phyloP scores from a whole-genome alignment of 2,888 invertebrate species.

The Linnaemya vulpina region DNA sequence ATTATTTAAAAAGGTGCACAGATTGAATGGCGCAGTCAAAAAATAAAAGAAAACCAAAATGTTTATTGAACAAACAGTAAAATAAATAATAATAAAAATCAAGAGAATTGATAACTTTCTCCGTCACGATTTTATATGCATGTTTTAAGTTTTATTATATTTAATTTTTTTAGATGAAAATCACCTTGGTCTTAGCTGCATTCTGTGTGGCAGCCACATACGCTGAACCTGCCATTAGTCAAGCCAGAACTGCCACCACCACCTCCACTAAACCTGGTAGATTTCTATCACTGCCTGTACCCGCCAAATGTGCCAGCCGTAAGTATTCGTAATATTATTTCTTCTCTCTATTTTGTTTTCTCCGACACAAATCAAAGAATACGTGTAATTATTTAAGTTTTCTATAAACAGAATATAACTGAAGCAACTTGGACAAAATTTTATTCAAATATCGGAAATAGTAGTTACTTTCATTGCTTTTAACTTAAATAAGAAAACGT shows the following conservation, averaged over 20 bases:
- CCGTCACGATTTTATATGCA: not conserved
- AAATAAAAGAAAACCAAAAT: not conserved
- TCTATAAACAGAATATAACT: conserved; percentile 23
- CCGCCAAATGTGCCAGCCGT: conserved; percentile 93
- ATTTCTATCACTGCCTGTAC: conserved; percentile 91
- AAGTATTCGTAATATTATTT: conserved; percentile 83
- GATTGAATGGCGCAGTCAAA: too few relatives aligned
- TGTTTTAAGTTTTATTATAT: not conserved
- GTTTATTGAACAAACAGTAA: too few relatives aligned
- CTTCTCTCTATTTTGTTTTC: not conserved
- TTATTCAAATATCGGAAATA: conserved; percentile 49
- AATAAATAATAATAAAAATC: too few relatives aligned
- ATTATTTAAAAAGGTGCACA: too few relatives aligned
- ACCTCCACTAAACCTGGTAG: conserved; percentile 89
- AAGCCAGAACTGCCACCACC: conserved; percentile 86
- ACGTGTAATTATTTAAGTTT: conserved; percentile 55
- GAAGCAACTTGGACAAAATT: not conserved
- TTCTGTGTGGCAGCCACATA: conserved; percentile 85
- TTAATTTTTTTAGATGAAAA: conserved; percentile 87
- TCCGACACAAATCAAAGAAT: conserved; percentile 42
- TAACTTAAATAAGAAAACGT: not conserved
- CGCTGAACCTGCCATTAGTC: conserved; percentile 85
- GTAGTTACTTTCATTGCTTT: conserved; percentile 1
- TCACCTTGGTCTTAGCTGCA: conserved; percentile 86
- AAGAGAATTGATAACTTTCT: too few relatives aligned